These are phyloP conservation scores for Genyomyrus donnyi DNA, from an alignment of 2,113 vertebrate genomes.

Conservation along the genomic window DNA sequence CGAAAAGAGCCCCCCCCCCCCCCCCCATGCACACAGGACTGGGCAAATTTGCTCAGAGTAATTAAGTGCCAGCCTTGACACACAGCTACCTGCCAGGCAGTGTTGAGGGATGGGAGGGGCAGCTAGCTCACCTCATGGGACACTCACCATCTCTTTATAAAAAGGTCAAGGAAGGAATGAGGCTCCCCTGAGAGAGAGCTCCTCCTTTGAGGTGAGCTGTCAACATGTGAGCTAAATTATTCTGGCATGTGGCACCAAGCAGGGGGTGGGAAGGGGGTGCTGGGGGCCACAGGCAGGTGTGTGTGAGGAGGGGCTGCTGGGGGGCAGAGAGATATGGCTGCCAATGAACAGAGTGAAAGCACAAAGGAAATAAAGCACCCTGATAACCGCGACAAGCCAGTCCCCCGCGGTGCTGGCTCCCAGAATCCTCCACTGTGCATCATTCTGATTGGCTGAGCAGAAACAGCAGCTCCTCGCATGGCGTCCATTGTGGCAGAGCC, in stretches of 20 bases:
- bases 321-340: neutral
- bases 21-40: neutral
- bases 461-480: neutral
- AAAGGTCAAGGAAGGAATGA: neutral
- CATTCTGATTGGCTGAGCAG: neutral
- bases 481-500: neutral
- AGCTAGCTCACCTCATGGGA: neutral
- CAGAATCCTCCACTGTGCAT: neutral
- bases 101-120: neutral
- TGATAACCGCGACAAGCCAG: neutral
- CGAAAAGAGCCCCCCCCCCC: neutral
- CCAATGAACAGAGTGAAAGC: neutral
- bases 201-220: constrained; percentile 4
- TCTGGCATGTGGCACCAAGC: neutral
- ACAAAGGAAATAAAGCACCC: neutral
- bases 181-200: neutral
- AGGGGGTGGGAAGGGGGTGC: neutral
- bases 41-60: constrained; percentile 12
- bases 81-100: neutral
- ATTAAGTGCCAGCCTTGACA: neutral
- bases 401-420: neutral
- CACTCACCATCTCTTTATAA: neutral
- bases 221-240: constrained; percentile 13
- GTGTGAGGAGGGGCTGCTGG: no score
- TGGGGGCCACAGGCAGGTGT: neutral